These are phyloP conservation scores for Lepidurus apus DNA, from an alignment of 1,140 invertebrate species.

Conservation along the genomic window DNA sequence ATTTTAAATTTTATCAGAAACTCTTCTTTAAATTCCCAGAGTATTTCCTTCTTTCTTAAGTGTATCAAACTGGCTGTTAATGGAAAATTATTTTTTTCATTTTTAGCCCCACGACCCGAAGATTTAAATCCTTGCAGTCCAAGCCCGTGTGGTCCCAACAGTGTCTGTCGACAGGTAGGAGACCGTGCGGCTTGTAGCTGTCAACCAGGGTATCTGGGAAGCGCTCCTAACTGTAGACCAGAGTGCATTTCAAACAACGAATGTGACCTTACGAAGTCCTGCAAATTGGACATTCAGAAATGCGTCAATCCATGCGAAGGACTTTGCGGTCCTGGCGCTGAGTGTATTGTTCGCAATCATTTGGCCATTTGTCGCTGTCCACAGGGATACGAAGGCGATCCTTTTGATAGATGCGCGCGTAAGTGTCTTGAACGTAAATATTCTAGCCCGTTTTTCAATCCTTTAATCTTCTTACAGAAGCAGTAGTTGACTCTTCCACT, in stretches of 20 bases:
- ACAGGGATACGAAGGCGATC: constrained; percentile 71
- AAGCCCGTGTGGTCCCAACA: constrained; percentile 76
- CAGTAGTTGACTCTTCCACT: no score
- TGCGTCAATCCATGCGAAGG: constrained; percentile 72
- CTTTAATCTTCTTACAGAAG: no score
- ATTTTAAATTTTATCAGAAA: constrained; percentile 62
- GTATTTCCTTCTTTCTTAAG: no score
- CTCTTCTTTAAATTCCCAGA: no score
- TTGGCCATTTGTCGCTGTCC: constrained; percentile 77
- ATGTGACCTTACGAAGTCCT: constrained; percentile 74
- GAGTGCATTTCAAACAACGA: constrained; percentile 71
- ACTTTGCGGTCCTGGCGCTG: constrained; percentile 74
- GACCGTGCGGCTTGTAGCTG: constrained; percentile 76
- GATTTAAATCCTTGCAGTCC: constrained; percentile 71
- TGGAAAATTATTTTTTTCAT: constrained; percentile 50
- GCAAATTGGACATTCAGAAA: constrained; percentile 62
- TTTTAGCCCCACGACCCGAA: constrained; percentile 73
- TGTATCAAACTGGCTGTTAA: no score
- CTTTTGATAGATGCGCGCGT: constrained; percentile 73
- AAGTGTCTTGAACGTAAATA: no score
- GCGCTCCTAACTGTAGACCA: constrained; percentile 49
- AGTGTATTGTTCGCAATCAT: constrained; percentile 74
- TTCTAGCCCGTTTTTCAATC: no score
- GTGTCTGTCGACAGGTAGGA: constrained; percentile 64
- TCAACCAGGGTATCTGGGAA: constrained; percentile 79